Conservation (phyloP, 1,140 invertebrate genomes). For the Triops longicaudatus region DNA sequence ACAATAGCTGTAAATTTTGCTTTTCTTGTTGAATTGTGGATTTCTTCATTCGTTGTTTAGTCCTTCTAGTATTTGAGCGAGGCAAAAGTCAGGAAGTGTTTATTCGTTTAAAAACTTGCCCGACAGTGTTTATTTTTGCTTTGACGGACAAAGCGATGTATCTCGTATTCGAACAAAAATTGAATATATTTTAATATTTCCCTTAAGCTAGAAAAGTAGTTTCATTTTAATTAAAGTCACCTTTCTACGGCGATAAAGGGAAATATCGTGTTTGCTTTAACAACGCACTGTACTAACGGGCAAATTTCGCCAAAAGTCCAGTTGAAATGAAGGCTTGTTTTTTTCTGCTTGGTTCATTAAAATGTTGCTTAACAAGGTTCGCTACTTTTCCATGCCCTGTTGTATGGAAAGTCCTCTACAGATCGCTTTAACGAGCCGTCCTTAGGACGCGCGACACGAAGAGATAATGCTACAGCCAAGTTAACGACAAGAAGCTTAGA, state of each 20-base stretch:
- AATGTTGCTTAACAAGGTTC: neutral
- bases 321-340: neutral
- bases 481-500: constrained; percentile 3
- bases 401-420: neutral
- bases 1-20: neutral
- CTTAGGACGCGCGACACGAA: neutral
- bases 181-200: no score
- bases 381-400: neutral
- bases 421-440: neutral
- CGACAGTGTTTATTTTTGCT: no score
- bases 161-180: no score
- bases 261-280: neutral
- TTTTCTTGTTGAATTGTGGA: no score
- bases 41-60: no score
- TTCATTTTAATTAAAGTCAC: no score
- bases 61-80: no score
- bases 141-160: no score
- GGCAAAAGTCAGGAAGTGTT: no score
- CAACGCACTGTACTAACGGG: neutral
- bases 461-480: neutral
- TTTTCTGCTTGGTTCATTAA: neutral
- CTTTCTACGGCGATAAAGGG: no score
- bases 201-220: no score
- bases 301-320: neutral
- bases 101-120: no score